Evolutionary conservation across 2,888 invertebrate species (phyloP), one percentile per base, ranked within the genome.

Genomic region (Cetonia aurata): DNA sequence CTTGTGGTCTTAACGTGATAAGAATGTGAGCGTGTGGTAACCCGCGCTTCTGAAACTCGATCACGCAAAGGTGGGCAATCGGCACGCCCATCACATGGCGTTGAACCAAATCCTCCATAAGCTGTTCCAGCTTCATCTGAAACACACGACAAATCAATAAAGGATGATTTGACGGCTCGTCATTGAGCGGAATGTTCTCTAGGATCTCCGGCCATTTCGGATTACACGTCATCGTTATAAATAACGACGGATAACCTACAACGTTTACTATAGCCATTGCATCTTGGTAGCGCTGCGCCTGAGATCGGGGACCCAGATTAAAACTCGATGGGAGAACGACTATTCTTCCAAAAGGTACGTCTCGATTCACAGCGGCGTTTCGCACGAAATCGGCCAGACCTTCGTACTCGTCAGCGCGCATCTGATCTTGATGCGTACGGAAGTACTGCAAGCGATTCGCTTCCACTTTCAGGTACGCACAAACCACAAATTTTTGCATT

Each of bases 231-330:
- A n/a, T 79, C n/a, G 85, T 85, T 6, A 85, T 74, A 73, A 85
- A 86, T n/a, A 83, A 74, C 31, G 68, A 67, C 6, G 76, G 74
- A 17, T 69, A 59, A 17, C 86, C 85, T 79, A 74, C 82, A 71
- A 81, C 80, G 44, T 79, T 41, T 3, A 86, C 85, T 57, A 84
- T 81, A 10, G 83, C 76, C 84, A 86, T 85, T 0, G 83, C 81
- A 79, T 85, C 84, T 72, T 85, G 82, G 74, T 80, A 83, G 37
- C 79, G 76, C 76, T 84, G 79, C 37, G 78, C 72, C 80, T 82
- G 80, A 56, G 78, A 75, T 17, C 83, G 73, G 6, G 82, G 82
- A 53, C 65, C 31, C 15, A 73, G 74, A 6, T 3, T 33, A 6
- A n/a, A n/a, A n/a, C n/a, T n/a, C n/a, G n/a, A n/a, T n/a, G n/a